Evolutionary conservation across 53 echinoderm and acorn worm species (phyloP).

Genomic region (Zoroaster sp.): DNA sequence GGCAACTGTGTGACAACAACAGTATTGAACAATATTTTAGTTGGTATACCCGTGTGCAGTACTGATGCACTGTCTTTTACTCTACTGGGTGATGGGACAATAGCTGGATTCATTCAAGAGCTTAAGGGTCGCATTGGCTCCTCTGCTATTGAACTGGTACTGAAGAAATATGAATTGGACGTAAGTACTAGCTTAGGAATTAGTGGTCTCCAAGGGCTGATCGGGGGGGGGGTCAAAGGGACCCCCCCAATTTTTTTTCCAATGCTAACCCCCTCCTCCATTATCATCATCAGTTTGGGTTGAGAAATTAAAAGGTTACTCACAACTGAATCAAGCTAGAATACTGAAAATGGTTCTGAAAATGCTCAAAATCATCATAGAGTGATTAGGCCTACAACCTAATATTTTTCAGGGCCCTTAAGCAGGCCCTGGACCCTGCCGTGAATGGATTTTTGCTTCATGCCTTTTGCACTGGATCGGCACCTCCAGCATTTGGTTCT

Average conservation of each 20-base stretch:
- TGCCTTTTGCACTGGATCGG: too few relatives aligned
- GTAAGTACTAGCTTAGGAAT: not conserved
- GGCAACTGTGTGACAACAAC: not conserved
- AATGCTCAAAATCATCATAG: too few relatives aligned
- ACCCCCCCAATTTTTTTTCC: not conserved
- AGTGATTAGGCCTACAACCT: too few relatives aligned
- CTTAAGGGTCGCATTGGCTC: slow-evolving; percentile 17
- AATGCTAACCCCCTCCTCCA: too few relatives aligned
- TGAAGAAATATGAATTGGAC: slow-evolving; percentile 13
- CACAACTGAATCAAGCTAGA: too few relatives aligned
- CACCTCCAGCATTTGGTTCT: not conserved
- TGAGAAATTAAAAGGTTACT: too few relatives aligned
- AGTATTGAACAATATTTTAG: slow-evolving; percentile 1
- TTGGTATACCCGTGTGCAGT: slow-evolving; percentile 29
- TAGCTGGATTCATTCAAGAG: slow-evolving; percentile 14
- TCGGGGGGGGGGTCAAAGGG: too few relatives aligned
- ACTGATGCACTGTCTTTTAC: not conserved
- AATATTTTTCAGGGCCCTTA: too few relatives aligned
- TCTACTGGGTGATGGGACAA: slow-evolving; percentile 52
- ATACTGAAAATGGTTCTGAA: too few relatives aligned
- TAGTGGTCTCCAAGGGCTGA: not conserved
- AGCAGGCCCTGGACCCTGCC: too few relatives aligned
- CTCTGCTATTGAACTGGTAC: slow-evolving; percentile 22
- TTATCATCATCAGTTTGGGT: too few relatives aligned
- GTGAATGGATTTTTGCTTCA: too few relatives aligned